These are phyloP conservation scores for Neodon shergylaensis DNA, from an alignment of 2,113 vertebrate species.

Conservation along the genomic window DNA sequence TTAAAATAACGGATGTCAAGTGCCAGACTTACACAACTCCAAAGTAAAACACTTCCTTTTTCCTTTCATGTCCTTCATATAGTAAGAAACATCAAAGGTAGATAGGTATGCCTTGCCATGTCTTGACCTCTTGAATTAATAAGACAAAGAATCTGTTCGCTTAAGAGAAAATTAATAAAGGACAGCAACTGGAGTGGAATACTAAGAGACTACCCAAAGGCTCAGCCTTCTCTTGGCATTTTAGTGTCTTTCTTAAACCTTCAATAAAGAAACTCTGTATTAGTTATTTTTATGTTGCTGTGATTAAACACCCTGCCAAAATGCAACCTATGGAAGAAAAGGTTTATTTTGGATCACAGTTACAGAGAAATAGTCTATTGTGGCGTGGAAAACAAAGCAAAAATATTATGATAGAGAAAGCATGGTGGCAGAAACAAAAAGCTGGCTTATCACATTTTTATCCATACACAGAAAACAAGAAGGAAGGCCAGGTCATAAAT, in stretches of 20 bases:
- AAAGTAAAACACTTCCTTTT: background rate
- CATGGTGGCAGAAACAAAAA: background rate
- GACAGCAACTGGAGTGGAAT: background rate
- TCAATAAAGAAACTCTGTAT: no score
- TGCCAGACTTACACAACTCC: background rate
- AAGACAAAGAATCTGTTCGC: background rate
- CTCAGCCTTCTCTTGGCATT: background rate
- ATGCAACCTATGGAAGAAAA: background rate
- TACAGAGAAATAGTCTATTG: background rate
- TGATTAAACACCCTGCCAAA: background rate
- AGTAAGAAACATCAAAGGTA: background rate
- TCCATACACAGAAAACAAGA: background rate
- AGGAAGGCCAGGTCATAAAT: background rate
- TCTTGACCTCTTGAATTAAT: background rate
- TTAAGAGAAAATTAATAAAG: background rate
- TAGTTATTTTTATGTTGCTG: background rate
- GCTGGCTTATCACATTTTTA: background rate
- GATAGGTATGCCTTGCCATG: background rate
- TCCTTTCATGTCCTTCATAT: background rate
- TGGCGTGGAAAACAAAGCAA: background rate
- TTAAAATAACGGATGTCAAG: background rate
- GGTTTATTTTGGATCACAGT: background rate
- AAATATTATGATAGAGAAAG: background rate
- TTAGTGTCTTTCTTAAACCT: background rate
- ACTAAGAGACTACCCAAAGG: background rate